Conservation (phyloP, 2,113 vertebrate species). For the Macheiramphus alcinus region DNA sequence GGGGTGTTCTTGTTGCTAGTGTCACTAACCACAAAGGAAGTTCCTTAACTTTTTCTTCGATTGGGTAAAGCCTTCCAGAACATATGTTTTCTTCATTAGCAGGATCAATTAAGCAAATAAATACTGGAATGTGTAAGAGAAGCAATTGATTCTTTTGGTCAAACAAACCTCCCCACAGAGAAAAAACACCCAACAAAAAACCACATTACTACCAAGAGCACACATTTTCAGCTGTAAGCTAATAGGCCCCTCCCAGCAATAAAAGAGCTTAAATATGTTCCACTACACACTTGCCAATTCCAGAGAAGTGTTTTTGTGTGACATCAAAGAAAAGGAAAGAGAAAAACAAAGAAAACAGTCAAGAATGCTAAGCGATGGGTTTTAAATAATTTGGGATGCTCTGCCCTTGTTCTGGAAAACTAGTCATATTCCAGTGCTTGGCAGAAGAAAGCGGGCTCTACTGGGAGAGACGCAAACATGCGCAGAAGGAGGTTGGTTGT, state of each 20-base stretch:
- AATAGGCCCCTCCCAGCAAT: background rate
- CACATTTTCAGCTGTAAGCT: background rate
- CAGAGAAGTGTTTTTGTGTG: background rate
- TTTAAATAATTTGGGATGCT: background rate
- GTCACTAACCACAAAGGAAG: background rate
- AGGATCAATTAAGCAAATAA: background rate
- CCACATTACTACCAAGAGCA: background rate
- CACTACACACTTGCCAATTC: background rate
- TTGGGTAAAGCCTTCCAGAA: background rate
- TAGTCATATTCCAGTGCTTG: background rate
- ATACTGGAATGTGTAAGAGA: background rate
- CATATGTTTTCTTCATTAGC: background rate
- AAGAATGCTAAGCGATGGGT: background rate
- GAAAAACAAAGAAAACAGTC: background rate
- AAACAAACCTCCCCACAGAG: background rate
- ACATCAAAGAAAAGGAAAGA: background rate
- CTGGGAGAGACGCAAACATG: background rate
- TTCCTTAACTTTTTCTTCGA: background rate
- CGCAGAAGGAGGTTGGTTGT: background rate
- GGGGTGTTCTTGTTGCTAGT: background rate
- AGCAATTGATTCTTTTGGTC: background rate
- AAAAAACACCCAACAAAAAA: background rate
- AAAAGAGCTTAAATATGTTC: background rate
- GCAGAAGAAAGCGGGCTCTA: background rate
- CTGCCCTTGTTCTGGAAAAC: background rate